Conservation (phyloP, 2,797 vertebrate species). For the Anguilla megastoma region DNA sequence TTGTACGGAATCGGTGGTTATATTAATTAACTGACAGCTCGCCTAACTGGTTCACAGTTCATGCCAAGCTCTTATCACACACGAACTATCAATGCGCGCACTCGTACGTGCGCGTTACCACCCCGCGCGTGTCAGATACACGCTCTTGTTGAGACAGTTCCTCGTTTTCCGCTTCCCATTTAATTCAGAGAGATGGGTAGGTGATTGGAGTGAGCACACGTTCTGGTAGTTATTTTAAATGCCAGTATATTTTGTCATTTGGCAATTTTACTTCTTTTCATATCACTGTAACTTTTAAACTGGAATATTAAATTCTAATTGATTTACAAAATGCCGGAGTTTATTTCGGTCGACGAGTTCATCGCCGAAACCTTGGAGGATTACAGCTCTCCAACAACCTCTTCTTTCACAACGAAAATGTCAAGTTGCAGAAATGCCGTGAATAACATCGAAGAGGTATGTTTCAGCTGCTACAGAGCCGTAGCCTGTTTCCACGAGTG, state of each 20-base stretch:
- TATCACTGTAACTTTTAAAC: constrained; percentile 29
- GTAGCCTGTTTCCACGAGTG: background rate
- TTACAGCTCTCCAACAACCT: constrained; percentile 66
- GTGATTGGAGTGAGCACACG: constrained; percentile 24
- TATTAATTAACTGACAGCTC: background rate
- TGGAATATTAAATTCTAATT: constrained; percentile 23
- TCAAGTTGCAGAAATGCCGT: constrained; percentile 60
- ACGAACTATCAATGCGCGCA: constrained; percentile 31
- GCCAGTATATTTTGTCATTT: constrained; percentile 11
- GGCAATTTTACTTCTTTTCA: background rate
- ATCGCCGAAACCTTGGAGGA: constrained; percentile 62
- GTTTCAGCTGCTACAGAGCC: background rate
- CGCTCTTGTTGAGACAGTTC: constrained; percentile 35
- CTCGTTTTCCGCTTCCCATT: constrained; percentile 31
- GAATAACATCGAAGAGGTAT: constrained; percentile 60
- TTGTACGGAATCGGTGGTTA: background rate
- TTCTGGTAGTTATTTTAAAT: constrained; percentile 14
- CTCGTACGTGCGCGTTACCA: constrained; percentile 37
- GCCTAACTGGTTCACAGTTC: background rate
- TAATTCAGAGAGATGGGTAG: constrained; percentile 34
- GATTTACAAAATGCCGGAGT: constrained; percentile 52
- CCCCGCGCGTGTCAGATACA: constrained; percentile 34
- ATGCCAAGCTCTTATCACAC: background rate
- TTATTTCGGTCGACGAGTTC: constrained; percentile 64
- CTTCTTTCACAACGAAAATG: constrained; percentile 59